Evolutionary conservation across 2,797 vertebrate genomes (phyloP).

Genomic region (Alectoris magna): DNA sequence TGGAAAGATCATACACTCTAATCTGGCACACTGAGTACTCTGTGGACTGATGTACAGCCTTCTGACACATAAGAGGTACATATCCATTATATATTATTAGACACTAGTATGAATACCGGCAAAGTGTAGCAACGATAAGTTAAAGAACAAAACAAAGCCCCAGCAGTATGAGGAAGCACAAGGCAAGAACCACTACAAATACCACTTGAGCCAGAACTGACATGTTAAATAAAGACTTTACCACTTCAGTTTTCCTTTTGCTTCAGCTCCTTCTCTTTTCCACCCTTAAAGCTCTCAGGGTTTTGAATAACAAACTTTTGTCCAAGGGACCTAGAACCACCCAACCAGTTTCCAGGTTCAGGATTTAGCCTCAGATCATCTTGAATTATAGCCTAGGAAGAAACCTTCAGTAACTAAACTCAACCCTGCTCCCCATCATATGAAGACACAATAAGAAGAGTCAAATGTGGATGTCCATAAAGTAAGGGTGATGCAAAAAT

Average conservation of each 20-base stretch:
- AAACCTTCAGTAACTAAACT: neutral
- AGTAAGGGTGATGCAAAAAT: neutral
- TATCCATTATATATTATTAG: neutral
- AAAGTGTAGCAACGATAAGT: neutral
- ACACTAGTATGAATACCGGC: neutral
- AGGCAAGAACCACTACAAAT: neutral
- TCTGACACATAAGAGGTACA: neutral
- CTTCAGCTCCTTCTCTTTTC: too few species aligned
- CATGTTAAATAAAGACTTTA: neutral
- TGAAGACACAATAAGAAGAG: neutral
- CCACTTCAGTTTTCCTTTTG: neutral
- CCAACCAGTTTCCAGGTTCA: neutral
- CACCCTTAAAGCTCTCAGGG: neutral
- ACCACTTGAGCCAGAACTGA: too few species aligned
- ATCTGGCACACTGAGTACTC: neutral
- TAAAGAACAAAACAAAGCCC: neutral
- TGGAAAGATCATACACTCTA: neutral
- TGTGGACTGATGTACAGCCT: neutral
- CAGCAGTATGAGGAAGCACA: neutral
- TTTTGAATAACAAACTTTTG: neutral
- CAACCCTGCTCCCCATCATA: too few species aligned
- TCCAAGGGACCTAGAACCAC: too few species aligned
- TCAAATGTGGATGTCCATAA: neutral
- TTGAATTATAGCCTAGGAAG: neutral
- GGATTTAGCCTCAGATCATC: neutral